These are phyloP conservation scores for Gibbula magus DNA, from an alignment of 2,888 invertebrate genomes.

Conservation along the genomic window DNA sequence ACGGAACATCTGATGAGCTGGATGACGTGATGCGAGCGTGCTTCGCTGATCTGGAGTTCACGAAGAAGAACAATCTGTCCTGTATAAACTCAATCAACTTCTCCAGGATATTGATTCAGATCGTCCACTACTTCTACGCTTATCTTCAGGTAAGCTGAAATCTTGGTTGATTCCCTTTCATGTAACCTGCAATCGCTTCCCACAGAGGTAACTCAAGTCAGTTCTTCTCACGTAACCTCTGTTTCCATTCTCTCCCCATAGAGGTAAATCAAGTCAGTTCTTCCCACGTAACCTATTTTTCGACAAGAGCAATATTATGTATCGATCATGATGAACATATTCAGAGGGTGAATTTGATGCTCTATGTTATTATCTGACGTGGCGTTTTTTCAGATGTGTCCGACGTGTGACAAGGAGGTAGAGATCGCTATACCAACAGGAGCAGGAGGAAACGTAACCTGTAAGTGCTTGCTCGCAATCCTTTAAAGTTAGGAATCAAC, in stretches of 20 bases:
- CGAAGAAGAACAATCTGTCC: constrained; percentile 62
- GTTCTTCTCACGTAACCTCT: no score
- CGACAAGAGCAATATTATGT: no score
- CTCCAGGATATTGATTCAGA: constrained; percentile 76
- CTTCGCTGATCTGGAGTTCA: constrained; percentile 72
- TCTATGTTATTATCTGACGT: no score
- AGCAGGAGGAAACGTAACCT: constrained; percentile 76
- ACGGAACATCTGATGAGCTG: constrained; percentile 76
- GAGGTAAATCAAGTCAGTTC: no score
- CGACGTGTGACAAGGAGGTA: constrained; percentile 60
- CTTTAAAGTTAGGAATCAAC: no score
- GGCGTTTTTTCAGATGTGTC: constrained; percentile 57
- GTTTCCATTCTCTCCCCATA: no score
- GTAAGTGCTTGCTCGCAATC: constrained; percentile 50
- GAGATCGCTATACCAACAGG: constrained; percentile 77
- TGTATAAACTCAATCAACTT: constrained; percentile 77
- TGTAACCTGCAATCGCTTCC: no score
- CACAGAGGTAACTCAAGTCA: no score
- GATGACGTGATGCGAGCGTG: constrained; percentile 75
- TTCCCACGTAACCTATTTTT: no score
- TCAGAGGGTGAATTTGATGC: no score
- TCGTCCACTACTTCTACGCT: constrained; percentile 75
- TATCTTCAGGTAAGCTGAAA: constrained; percentile 70
- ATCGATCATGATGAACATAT: no score
- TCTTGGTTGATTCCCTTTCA: background rate